Conservation (phyloP, 1,140 invertebrate species). For the Nebria ingens region DNA sequence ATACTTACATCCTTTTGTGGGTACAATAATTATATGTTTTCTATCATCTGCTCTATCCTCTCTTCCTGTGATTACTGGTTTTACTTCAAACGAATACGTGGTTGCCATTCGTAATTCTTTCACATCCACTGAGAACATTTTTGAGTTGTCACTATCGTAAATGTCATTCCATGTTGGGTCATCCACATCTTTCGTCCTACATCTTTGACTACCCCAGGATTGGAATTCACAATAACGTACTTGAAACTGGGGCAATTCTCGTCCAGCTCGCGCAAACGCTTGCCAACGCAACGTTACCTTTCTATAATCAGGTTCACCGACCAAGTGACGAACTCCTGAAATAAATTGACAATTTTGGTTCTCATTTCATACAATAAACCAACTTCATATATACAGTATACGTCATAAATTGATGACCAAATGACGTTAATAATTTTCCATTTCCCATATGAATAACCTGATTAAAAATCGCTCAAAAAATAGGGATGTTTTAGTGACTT, state of each 20-base stretch:
- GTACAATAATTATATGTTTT: slow-evolving; percentile 47
- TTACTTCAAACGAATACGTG: slow-evolving; percentile 65
- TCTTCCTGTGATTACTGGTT: slow-evolving; percentile 34
- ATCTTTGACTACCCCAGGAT: slow-evolving; percentile 61
- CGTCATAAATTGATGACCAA: no score
- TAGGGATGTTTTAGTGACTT: no score
- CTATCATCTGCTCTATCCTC: slow-evolving; percentile 31
- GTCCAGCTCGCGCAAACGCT: slow-evolving; percentile 21
- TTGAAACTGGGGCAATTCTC: slow-evolving; percentile 40
- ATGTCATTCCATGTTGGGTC: slow-evolving; percentile 18
- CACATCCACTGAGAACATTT: slow-evolving; percentile 42
- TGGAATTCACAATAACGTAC: slow-evolving; percentile 65
- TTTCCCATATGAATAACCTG: no score
- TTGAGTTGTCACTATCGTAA: slow-evolving; percentile 22
- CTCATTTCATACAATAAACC: no score
- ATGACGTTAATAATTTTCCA: no score
- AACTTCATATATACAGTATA: no score
- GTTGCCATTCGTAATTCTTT: slow-evolving; percentile 62
- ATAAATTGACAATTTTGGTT: no score
- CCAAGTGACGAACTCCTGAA: slow-evolving; percentile 52
- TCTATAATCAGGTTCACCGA: slow-evolving; percentile 60
- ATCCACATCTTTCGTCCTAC: slow-evolving; percentile 42
- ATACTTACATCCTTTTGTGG: slow-evolving; percentile 70
- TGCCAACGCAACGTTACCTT: slow-evolving; percentile 60
- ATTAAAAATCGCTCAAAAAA: no score